phyloP scores from a whole-genome alignment of 2,888 invertebrate genomes.

The Nomada ruficornis region DNA sequence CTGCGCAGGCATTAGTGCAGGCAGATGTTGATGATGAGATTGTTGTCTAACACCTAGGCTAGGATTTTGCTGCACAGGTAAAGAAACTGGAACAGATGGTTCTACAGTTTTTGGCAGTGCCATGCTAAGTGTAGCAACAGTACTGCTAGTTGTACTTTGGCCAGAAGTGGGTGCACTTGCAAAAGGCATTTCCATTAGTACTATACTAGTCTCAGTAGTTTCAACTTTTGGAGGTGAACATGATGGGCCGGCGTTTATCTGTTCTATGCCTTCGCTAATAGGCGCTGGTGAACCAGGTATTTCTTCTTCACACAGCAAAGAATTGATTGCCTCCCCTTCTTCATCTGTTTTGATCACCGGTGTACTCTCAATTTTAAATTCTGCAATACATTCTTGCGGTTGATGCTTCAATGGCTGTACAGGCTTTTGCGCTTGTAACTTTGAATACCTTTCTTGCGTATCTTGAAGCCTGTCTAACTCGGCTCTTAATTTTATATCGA shows the following conservation, averaged over 20 bases:
- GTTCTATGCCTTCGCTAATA: slow-evolving; percentile 83
- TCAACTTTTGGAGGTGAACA: slow-evolving; percentile 84
- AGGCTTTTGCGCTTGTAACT: slow-evolving; percentile 44
- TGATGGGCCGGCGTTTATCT: slow-evolving; percentile 68
- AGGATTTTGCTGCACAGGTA: slow-evolving; percentile 72
- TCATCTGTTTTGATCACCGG: slow-evolving; percentile 82
- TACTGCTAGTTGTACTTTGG: slow-evolving; percentile 75
- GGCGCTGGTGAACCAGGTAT: slow-evolving; percentile 96
- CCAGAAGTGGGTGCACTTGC: slow-evolving; percentile 88
- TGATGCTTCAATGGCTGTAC: slow-evolving; percentile 70
- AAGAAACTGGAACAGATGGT: slow-evolving; percentile 62
- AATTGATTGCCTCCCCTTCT: slow-evolving; percentile 89
- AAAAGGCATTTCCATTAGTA: slow-evolving; percentile 88
- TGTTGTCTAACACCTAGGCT: slow-evolving; percentile 61
- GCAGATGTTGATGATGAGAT: slow-evolving; percentile 63
- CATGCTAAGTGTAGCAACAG: slow-evolving; percentile 72
- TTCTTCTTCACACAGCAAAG: slow-evolving; percentile 94
- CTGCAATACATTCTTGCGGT: slow-evolving; percentile 64
- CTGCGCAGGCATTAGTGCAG: slow-evolving; percentile 69
- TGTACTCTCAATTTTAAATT: slow-evolving; percentile 71
- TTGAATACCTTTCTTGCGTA: slow-evolving; percentile 62
- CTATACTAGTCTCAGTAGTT: slow-evolving; percentile 82
- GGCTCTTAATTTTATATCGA: slow-evolving; percentile 76
- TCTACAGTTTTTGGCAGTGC: slow-evolving; percentile 71
- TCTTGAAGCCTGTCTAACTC: slow-evolving; percentile 74